Evolutionary conservation across 2,113 vertebrate species (phyloP).

Genomic region (Morone saxatilis): DNA sequence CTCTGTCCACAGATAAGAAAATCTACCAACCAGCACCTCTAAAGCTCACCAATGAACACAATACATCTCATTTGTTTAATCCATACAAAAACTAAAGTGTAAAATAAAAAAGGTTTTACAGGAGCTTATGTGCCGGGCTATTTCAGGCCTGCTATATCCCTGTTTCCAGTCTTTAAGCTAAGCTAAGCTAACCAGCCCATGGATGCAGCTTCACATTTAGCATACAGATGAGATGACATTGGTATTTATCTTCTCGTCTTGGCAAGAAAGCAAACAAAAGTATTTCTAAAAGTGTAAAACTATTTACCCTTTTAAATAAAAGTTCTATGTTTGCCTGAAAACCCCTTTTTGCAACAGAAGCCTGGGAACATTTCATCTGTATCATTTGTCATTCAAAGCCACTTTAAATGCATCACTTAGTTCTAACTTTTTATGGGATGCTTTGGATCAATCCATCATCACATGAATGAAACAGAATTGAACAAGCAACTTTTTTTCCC

Average conservation of each 20-base stretch:
- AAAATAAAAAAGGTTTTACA: not conserved
- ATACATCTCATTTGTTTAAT: not conserved
- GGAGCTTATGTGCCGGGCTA: too few relatives aligned
- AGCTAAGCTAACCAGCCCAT: not conserved
- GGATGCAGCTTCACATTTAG: not conserved
- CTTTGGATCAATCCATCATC: slow-evolving; percentile 59
- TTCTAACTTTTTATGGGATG: slow-evolving; percentile 38
- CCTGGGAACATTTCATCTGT: slow-evolving; percentile 28
- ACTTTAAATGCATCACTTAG: slow-evolving; percentile 49
- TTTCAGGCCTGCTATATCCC: not conserved
- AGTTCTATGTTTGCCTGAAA: slow-evolving; percentile 10
- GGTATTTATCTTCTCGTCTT: not conserved
- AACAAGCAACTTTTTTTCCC: slow-evolving; percentile 46
- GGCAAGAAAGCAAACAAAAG: not conserved
- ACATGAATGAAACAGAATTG: slow-evolving; percentile 40
- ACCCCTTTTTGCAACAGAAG: not conserved
- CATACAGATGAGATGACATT: not conserved
- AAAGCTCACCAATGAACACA: not conserved
- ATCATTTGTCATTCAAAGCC: slow-evolving; percentile 52
- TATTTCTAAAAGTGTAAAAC: slow-evolving; percentile 11
- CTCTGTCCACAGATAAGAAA: not conserved
- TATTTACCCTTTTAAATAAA: not conserved
- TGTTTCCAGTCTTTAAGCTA: not conserved
- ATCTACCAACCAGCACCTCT: too few relatives aligned
- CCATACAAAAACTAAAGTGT: not conserved